Evolutionary conservation across 35 echinoderm and acorn worm species (phyloP), one percentile per base, ranked within the genome.

Genomic region (Nesometra sesokonis): DNA sequence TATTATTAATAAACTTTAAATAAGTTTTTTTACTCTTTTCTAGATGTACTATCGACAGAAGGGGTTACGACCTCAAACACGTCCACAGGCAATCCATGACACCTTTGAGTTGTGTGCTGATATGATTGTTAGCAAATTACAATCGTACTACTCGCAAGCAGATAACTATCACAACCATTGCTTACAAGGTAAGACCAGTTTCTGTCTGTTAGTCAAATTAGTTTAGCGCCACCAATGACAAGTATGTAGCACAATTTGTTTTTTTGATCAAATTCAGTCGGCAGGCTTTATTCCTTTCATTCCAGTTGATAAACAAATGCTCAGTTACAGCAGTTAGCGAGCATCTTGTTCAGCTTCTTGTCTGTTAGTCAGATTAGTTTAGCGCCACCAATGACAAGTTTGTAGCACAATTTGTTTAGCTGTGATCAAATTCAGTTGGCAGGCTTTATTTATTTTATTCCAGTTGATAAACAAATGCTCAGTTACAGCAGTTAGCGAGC

Each of bases 81-180:
- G 94, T 47, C 89, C 91, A 5, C 89, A 91, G 47, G 94, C 94
- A 7, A 97, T 97, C 19, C 91, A 97, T 80, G 94, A 97, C 30
- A 86, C 67, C 0, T 97, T 97, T 97, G 94, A 97, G 79, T 80
- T 77, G 33, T 97, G 91, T 84, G 94, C 94, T 86, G 94, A 97
- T 77, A 91, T 97, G 34, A 87, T 97, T 7, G 88, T 97, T 29
- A 77, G 80, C 36, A 97, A 97, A 82, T 87, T 97, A 34, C 94
- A 97, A 32, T 97, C 91, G 32, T 97, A 97, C 78, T 91, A 91
- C 80, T 77, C 81, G 32, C 94, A 93, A 31, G 91, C 94, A 57
- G 94, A 97, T 76, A 89, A 93, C 0, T 97, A 97, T 77, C 94
- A 97, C 47, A 97, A 97, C 80, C 94, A 97, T n/a, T 97, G 94